Evolutionary conservation across 1,140 invertebrate genomes (phyloP), one percentile per base, ranked within the genome.

Genomic region (Drosophila elegans): DNA sequence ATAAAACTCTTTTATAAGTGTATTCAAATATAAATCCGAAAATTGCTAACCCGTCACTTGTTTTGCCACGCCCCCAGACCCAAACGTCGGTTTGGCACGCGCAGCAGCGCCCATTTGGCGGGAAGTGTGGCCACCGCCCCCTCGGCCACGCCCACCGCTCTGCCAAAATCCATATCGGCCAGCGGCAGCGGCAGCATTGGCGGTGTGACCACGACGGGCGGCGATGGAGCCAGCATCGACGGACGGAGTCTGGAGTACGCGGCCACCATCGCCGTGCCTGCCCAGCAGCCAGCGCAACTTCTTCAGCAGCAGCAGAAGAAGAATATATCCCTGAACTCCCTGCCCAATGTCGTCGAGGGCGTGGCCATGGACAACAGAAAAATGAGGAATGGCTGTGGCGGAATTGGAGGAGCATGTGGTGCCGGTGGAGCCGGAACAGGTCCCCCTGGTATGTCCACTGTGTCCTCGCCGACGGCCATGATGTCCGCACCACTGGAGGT

Each of bases 341-440:
- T 91, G 57, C 90, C 90, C 56, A 91, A 91, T 63, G 90, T 91
- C 2, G 88, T 91, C 25, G 90, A 91, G 44, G 90, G 90, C 34
- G 90, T 91, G 34, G 83, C 83, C 11, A 49, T 91, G 78, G 83
- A 89, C 7, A 89, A 29, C 36, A 73, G 84, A 0, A 74, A 77
- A 0, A 21, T 81, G 16, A 42, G 75, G 45, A 90, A 90, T 39
- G 74, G 81, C 9, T 60, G 69, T 1, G 64, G 67, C 3, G 72
- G 54, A 3, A 52, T 68, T 2, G 53, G 59, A 11, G 53, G 29
- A 7, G 46, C 32, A 2, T 36, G 36, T 21, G 34, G 45, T 2
- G 56, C 57, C 13, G 62, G 51, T 3, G 67, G 53, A 13, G 60
- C 29, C 0, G 69, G 64, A 13, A 72, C 71, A 29, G 45, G 61